Evolutionary conservation across 1,140 invertebrate genomes (phyloP), one percentile per base, ranked within the genome.

Genomic region (Chironomus striatipennis): DNA sequence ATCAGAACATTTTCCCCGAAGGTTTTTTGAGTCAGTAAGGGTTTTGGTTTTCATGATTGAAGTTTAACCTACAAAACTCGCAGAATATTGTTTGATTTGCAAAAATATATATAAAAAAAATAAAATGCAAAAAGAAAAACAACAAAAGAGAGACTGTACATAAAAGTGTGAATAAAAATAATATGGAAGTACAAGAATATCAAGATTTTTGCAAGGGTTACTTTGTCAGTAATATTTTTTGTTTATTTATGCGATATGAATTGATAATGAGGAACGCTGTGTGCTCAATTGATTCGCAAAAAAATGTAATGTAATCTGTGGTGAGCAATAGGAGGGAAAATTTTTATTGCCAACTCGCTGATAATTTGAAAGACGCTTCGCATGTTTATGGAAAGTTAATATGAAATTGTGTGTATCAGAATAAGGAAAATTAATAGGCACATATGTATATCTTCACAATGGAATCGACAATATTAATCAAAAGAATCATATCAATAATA

Each of bases 41-140:
- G n/a, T 70, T 70, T 70, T 70, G 65, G 17, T 20, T 70, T 70
- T 70, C 65, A 70, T 21, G 65, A n/a, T 70, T 70, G 15, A 70
- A 21, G 65, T 70, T 70, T 21, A 70, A 18, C 47, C 12, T 57
- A 57, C 65, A 70, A 70, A 70, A 70, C 20, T 70, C 65, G 20
- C 18, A n/a, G 10, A 70, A 15, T 17, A 17, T 34, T 34, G 24
- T 34, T 34, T 2, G 24, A 34, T 34, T 34, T 70, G 65, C 65
- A 70, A 9, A 18, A n/a, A n/a, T n/a, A n/a, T n/a, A n/a, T n/a
- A 70, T 18, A 70, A 17, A 17, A 18, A 67, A 17, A 65, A 17
- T 17, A 17, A 10, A 70, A 17, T 18, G 20, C n/a, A 20, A 18
- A 8, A 70, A 70, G 20, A 20, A 18, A 70, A 70, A 70, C 12